Evolutionary conservation across 2,888 invertebrate species (phyloP), one percentile per base, ranked within the genome.

Genomic region (Eremobia ochroleuca): DNA sequence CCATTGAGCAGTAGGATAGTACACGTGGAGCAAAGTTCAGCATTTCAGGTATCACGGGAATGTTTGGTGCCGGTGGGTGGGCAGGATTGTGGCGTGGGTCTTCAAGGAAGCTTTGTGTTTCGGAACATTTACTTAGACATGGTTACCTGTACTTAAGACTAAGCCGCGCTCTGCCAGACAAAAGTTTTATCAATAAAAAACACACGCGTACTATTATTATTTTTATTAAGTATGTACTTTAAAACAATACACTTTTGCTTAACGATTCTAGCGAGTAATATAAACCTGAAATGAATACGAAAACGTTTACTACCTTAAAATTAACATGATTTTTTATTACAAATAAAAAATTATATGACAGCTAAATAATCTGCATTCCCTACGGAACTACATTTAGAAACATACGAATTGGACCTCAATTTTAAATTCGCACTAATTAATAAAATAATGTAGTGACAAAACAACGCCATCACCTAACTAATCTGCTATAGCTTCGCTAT

Each of bases 401-500:
- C 94, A 94, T 94, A 95, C 94, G 94, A 94, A 96, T 96, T 96
- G 96, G 96, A 96, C 96, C 96, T 94, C 96, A 92, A 93, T 96
- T 95, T 95, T 93, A 94, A 94, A 94, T 95, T 96, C 94, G 92
- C 94, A 93, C 95, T 96, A 95, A 95, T 92, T 92, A 94, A 94
- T 91, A 92, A 92, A 93, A 91, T 86, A 91, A 90, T 88, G 91
- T 90, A 90, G 84, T 91, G 92, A 91, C 92, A 89, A 88, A 87
- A 83, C 85, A 85, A 86, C 89, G 89, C 85, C 83, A 88, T 88
- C 81, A 84, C 83, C 82, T 72, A 77, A 73, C 89, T 90, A 88
- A 77, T 62, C 79, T 83, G 85, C 89, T 90, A 92, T 87, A 88
- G 90, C 89, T 82, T 86, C 69, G 88, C 89, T 89, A 89, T 85